Base-by-base conservation (phyloP, 2,888 invertebrate genomes). In the Acanthococcus lagerstroemiae region DNA sequence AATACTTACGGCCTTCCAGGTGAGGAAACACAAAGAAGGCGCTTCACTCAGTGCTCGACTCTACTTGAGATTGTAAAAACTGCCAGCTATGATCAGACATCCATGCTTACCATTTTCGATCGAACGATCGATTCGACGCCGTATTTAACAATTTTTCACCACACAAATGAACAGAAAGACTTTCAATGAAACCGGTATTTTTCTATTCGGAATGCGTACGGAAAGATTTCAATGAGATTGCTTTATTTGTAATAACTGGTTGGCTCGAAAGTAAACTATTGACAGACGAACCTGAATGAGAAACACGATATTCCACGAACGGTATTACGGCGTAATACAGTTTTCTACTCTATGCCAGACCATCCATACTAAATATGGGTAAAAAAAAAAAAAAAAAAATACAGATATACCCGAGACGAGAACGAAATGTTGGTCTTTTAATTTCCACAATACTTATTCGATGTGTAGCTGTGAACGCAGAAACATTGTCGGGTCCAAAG, bases 191-290 rank as follows among this genome's bases (percentile, higher is more conserved):
- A 58, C 58, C 58, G 58, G 58, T 58, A 58, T 58, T 58, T 58
- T 58, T 58, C 26, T 58, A 58, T 58, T 58, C 58, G 58, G 26
- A 58, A 58, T 58, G 46, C 46, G 58, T 58, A 58, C 5, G 22
- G 24, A 17, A 48, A 58, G 58, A 44, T 58, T 58, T 48, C 48
- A 45, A 45, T 58, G 58, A 44, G 45, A 58, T 58, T 58, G 45
- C 58, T 58, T 58, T 58, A 58, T 58, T 58, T 58, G 58, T 58
- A 58, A 58, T 58, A 58, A 58, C 58, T 58, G 58, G 58, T 58
- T 58, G 9, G 25, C 17, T 26, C 15, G 45, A 58, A 48, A 58
- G 58, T 58, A 45, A 45, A 58, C 58, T 58, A 58, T 58, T 48
- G 46, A 58, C 58, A 48, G 46, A 58, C 46, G 46, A 48, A 26